Base-by-base conservation (phyloP, 2,797 vertebrate species). In the Muraenolepis orangiensis region DNA sequence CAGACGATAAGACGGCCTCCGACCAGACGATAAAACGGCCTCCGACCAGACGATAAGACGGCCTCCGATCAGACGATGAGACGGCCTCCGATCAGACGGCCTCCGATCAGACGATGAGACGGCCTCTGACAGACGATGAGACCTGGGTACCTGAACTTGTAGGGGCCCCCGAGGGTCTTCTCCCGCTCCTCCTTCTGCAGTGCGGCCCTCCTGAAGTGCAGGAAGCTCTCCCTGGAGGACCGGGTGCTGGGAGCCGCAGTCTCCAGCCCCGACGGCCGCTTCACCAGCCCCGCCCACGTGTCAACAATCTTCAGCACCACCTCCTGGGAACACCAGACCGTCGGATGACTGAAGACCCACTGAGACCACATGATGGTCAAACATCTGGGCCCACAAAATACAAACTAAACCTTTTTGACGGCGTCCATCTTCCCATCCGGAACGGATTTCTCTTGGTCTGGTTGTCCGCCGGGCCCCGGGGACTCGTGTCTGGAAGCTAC, bases 261-360 rank as follows among this genome's bases (percentile, higher is more conserved):
- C 69, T 85, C 82, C 3, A 93, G 90, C 0, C 85, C 83, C 57
- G 23, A 10, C 1, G 57, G 7, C 57, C 57, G 4, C 83, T 91
- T 96, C 80, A 92, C 94, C 66, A 98, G 89, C 79, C 73, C 94
- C 26, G 92, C 93, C 97, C 97, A 98, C 23, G 95, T 96, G 78
- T 93, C 90, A 0, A 86, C 90, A 76, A 95, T 94, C 90, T 94
- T 96, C 72, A 95, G 74, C 74, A 93, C 90, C 78, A 94, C 88
- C 61, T 94, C 95, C 97, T 99, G 79, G 80, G 84, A 51, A 57
- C 0, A 28, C n/a, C n/a, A n/a, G 6, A 23, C 8, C 31, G 18
- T 7, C 12, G 6, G 28, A 69, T n/a, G 32, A 20, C 8, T 11
- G 5, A 34, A 18, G 1, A 67, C 42, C 0, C 4, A 51, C 6